Evolutionary conservation across 92 coral and sea anemone species (phyloP), one percentile per base, ranked within the genome.

Genomic region (Zoanthus sociatus): DNA sequence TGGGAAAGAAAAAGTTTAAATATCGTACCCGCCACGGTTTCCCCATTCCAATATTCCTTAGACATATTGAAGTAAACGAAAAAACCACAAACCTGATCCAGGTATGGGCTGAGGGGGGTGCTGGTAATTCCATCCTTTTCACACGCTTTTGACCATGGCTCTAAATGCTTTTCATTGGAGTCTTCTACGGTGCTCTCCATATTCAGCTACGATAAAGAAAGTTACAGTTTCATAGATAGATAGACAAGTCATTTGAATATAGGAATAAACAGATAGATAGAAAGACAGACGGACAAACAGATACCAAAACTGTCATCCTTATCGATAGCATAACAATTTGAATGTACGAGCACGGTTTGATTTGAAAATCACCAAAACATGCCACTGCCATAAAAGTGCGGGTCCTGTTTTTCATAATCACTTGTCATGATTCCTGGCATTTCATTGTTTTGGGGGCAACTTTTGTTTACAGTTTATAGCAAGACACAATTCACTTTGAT

Each of bases 71-170:
- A 50, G 12, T 7, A 50, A 7, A 50, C 6, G 15, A 74, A 14
- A 1, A 51, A 15, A 58, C 17, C 17, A 60, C 83, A 46, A 67
- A 93, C 98, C 99, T 84, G 95, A 79, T 96, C 99, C 45, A 96
- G 87, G 79, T 94, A 96, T 16, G 99, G 98, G 78, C 99, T 96
- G 60, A 96, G 92, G 20, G 99, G 99, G 37, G 98, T 96, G 58
- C 93, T 96, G 53, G 85, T 87, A 77, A 94, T 95, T 13, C 94
- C 95, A 71, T 96, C 98, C 68, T 66, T 91, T 6, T 89, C 92
- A 76, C 99, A 96, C 16, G 99, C 99, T 74, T 90, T 90, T 2
- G 98, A 96, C 99, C 99, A 96, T 6, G 99, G 99, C 9, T 86
- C 93, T 53, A 96, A 77, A 90, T 96, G 99, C 55, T 94, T 96